A percentile compares a stretch with the other conserved stretches of the same genome.
Evolutionary conservation across 2,797 vertebrate species (phyloP).

Genomic region (Syncerus caffer): DNA sequence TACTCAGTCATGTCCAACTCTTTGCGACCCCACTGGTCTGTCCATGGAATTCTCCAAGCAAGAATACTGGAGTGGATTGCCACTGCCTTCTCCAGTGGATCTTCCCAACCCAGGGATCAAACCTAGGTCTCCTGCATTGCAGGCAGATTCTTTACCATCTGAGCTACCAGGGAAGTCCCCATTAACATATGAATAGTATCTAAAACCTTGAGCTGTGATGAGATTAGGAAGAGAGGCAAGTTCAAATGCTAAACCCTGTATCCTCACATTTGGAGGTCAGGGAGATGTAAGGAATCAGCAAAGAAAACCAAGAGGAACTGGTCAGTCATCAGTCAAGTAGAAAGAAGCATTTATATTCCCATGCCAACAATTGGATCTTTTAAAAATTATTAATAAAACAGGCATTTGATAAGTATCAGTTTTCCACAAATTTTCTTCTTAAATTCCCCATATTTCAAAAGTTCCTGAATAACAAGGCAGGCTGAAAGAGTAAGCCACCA

Average conservation of each 20-base stretch:
- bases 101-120: neutral
- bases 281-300: neutral
- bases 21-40: neutral
- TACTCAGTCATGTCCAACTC: neutral
- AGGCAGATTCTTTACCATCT: neutral
- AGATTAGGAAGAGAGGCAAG: neutral
- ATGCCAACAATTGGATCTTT: neutral
- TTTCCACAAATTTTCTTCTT: neutral
- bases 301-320: neutral
- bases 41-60: neutral
- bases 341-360: neutral
- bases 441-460: neutral
- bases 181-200: neutral
- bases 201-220: neutral
- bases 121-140: neutral
- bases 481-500: neutral
- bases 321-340: neutral
- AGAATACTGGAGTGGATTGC: neutral
- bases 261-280: neutral
- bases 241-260: neutral
- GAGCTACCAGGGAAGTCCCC: neutral
- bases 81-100: neutral
- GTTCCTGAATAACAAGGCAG: neutral
- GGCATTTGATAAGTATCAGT: neutral
- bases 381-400: conserved; percentile 9